Evolutionary conservation across 1,140 invertebrate genomes (phyloP).

Genomic region (Steinernema feltiae): DNA sequence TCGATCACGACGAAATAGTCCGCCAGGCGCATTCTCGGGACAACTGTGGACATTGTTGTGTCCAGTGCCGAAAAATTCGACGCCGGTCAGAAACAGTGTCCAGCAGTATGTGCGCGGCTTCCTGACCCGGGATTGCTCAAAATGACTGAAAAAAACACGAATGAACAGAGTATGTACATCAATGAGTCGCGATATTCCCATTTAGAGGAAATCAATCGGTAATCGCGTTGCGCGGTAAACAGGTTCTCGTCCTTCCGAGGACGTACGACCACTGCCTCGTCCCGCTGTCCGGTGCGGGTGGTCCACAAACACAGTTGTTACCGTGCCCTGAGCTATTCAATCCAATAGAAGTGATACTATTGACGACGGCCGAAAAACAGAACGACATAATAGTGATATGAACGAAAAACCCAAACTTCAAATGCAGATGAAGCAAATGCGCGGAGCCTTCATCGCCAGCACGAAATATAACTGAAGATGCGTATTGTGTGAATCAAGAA

Average conservation of each 20-base stretch:
- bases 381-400: too few relatives aligned
- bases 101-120: neutral
- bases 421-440: too few relatives aligned
- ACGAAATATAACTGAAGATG: too few relatives aligned
- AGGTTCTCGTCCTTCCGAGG: neutral
- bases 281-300: neutral
- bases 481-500: too few relatives aligned
- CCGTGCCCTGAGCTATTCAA: too few relatives aligned
- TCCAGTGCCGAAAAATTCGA: neutral
- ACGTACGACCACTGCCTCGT: neutral
- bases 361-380: too few relatives aligned
- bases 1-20: conserved; percentile 29
- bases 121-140: neutral
- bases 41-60: neutral
- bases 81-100: too few relatives aligned
- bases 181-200: neutral
- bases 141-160: neutral
- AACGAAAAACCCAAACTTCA: too few relatives aligned
- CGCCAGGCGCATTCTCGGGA: conserved; percentile 13
- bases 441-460: too few relatives aligned
- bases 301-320: too few relatives aligned
- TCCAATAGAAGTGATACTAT: too few relatives aligned
- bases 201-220: conserved; percentile 14
- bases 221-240: conserved; percentile 7
- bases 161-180: neutral